A percentile compares a stretch with the other conserved stretches of the same genome.
These are phyloP conservation scores for Chaetodon trifasciatus DNA, from an alignment of 2,797 vertebrate species.

Conservation along the genomic window DNA sequence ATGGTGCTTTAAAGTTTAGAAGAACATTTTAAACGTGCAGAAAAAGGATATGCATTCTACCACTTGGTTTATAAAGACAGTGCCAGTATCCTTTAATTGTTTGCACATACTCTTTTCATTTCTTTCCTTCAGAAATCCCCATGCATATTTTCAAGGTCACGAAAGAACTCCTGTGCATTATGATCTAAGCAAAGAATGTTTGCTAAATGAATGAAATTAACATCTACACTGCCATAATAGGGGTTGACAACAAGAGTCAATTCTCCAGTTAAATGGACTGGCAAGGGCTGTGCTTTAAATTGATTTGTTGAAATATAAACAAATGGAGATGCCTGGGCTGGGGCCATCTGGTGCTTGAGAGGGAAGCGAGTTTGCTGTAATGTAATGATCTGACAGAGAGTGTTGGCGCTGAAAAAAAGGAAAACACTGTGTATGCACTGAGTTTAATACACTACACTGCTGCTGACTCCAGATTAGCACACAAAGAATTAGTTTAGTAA, in stretches of 20 bases:
- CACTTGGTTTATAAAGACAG: conserved; percentile 15
- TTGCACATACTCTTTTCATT: conserved; percentile 24
- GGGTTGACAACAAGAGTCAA: conserved; percentile 56
- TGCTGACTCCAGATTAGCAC: conserved; percentile 61
- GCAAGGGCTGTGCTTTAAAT: conserved; percentile 67
- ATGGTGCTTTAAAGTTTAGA: conserved; percentile 44
- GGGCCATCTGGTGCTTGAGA: conserved; percentile 71
- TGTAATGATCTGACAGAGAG: conserved; percentile 67
- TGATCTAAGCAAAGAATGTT: conserved; percentile 28
- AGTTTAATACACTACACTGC: conserved; percentile 49
- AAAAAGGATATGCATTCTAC: background rate
- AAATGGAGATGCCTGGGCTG: conserved; percentile 64
- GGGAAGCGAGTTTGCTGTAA: conserved; percentile 59
- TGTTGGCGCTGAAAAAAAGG: conserved; percentile 6
- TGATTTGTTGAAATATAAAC: conserved; percentile 75
- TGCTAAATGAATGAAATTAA: conserved; percentile 60
- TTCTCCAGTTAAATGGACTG: conserved; percentile 66
- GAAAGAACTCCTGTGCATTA: conserved; percentile 15
- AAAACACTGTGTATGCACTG: conserved; percentile 32
- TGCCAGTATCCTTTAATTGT: conserved; percentile 26
- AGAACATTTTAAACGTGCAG: conserved; percentile 33
- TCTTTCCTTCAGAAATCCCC: conserved; percentile 15
- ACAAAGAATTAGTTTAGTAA: conserved; percentile 37
- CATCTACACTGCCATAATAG: conserved; percentile 58
- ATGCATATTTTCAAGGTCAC: conserved; percentile 53